Evolutionary conservation across 1,140 invertebrate genomes (phyloP), one percentile per base, ranked within the genome.

Genomic region (Euura lappo): DNA sequence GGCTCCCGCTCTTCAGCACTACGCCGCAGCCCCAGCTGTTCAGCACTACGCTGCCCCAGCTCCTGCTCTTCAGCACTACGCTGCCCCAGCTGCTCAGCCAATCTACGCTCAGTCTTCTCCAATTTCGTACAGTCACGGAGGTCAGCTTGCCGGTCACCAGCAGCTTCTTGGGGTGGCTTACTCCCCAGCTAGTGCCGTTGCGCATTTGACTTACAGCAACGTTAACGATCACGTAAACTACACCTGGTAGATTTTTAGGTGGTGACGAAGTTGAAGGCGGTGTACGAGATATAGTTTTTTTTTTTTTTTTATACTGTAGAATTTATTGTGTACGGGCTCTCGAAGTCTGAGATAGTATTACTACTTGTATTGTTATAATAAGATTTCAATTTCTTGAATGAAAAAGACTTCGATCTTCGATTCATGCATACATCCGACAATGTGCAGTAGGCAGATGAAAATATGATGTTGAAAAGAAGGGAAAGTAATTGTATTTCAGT

Each of bases 151-250:
- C 71, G 76, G 68, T 42, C 74, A 76, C 60, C 76, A 75, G 71
- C 78, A 76, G 45, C 69, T 81, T 8, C 75, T 86, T 44, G 85
- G 84, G 45, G 81, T 85, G 11, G 79, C 82, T 67, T 86, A 73
- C 69, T 74, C 72, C 13, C 76, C 75, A 42, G 44, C 81, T 68
- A 76, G 74, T 69, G 79, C 77, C 65, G 81, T 81, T 13, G 70
- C 80, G 65, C 80, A 81, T 70, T 71, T 83, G 51, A 78, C 72
- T 71, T 83, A 81, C 80, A 75, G 51, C 74, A 81, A 79, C 71
- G 76, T 69, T 44, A 78, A 77, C 47, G 80, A 74, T 64, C 75
- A 79, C 46, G 74, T 77, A 72, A 75, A 75, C 69, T 82, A 81
- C 72, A 75, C 77, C 64, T 80, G 76, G 75, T 81, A 78, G 76